phyloP scores from a whole-genome alignment of 2,888 invertebrate species.

The Altica lythri region DNA sequence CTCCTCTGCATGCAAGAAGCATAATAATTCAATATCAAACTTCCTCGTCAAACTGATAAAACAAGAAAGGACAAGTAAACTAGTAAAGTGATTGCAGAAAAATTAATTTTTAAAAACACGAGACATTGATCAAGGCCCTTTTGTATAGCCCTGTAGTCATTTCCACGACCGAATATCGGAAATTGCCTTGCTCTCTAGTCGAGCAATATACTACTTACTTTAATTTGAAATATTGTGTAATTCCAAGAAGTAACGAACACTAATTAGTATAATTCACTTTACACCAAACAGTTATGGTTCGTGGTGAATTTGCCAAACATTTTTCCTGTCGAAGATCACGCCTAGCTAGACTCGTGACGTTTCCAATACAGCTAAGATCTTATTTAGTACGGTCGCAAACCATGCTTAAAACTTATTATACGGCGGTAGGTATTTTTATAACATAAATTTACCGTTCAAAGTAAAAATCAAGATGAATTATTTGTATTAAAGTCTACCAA shows the following conservation, averaged over 20 bases:
- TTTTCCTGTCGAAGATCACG: conserved; percentile 43
- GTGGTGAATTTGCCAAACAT: conserved; percentile 40
- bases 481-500: conserved; percentile 3
- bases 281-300: conserved; percentile 35
- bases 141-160: conserved; percentile 7
- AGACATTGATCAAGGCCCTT: too few species aligned
- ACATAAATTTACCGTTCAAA: conserved; percentile 22
- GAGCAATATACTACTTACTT: conserved; percentile 24
- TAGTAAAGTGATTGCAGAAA: too few species aligned
- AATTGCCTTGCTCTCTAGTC: conserved; percentile 16
- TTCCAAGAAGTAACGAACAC: conserved; percentile 28
- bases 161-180: conserved; percentile 10
- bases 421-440: conserved; percentile 6
- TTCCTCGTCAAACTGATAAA: too few species aligned
- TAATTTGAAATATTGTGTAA: conserved; percentile 29
- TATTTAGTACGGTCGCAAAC: conserved; percentile 40
- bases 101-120: too few species aligned
- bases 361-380: conserved; percentile 45
- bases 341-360: conserved; percentile 48
- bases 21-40: too few species aligned
- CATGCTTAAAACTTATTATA: conserved; percentile 24
- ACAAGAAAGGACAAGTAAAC: too few species aligned
- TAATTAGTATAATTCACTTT: conserved; percentile 38
- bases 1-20: too few species aligned
- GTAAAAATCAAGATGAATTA: conserved; percentile 16